Conservation (phyloP, 1,140 invertebrate species). For the Ceratitis capitata region DNA sequence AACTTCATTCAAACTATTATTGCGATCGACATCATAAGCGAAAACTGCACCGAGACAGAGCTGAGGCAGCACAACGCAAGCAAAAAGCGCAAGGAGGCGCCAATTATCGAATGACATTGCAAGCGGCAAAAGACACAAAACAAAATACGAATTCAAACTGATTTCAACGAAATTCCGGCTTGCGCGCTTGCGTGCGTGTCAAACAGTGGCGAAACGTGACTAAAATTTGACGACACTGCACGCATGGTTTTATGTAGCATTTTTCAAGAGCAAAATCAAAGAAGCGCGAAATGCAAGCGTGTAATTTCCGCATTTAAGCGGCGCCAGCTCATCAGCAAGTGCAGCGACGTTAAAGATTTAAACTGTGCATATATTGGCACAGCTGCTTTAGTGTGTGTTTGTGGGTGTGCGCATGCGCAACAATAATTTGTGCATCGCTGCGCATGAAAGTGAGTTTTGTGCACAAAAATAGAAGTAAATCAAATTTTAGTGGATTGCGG, state of each 20-base stretch:
- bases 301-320: conserved; percentile 16
- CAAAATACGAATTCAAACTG: background rate
- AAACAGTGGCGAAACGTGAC: background rate
- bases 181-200: background rate
- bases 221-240: conserved; percentile 20
- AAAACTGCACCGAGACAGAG: background rate
- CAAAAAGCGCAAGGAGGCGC: background rate
- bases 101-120: background rate
- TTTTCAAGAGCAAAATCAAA: conserved; percentile 30
- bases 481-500: too few relatives aligned
- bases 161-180: background rate
- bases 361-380: background rate
- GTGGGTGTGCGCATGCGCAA: background rate
- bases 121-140: background rate
- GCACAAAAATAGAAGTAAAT: background rate
- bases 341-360: background rate
- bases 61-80: background rate
- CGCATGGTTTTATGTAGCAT: conserved; percentile 10
- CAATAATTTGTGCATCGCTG: conserved; percentile 9
- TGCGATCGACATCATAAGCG: conserved; percentile 4
- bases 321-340: background rate
- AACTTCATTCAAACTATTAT: background rate
- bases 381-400: background rate
- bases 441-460: conserved; percentile 31
- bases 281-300: conserved; percentile 10